Base-by-base conservation (phyloP, 1,140 invertebrate genomes). In the Drosophila subobscura region DNA sequence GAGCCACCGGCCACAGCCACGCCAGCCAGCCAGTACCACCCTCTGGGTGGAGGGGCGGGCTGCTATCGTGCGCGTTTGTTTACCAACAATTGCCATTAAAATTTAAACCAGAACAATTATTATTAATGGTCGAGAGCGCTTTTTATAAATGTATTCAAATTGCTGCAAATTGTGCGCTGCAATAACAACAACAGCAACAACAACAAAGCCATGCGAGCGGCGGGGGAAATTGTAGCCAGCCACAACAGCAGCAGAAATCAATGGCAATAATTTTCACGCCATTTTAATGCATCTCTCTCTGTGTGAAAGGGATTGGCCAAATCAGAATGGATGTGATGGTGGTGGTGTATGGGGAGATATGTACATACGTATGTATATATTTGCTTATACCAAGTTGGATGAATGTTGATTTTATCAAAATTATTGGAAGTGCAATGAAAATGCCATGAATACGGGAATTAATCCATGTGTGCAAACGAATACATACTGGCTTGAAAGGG, bases 91-190 rank as follows among this genome's bases (percentile, higher is more conserved):
- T 73, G 72, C 84, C 84, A 89, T 89, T 89, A 89, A 89, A 89
- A 89, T 89, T 89, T 89, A 84, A 89, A 89, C 72, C 84, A 80
- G 54, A 79, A 77, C 84, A 89, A 89, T 89, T 89, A 89, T 89
- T 84, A 89, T 89, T 89, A 77, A 89, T 89, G 84, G 79, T 66
- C 64, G 58, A 75, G 68, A 71, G 65, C 60, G 61, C 59, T 77
- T 84, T 89, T 89, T 77, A 83, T 89, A 84, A 80, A 85, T 86
- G 80, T 84, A 70, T 71, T 84, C 80, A 76, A 85, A 84, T 85
- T 85, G 80, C 41, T 55, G 71, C 16, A 40, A 22, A 54, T 40
- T 23, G 33, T 22, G 20, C 20, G 16, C 29, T 16, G 51, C 71
- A 73, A 61, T 72, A 61, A 55, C 61, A 56, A 53, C 29, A 66